These are phyloP conservation scores for Bungarus multicinctus DNA, from an alignment of 2,113 vertebrate species.

Conservation along the genomic window DNA sequence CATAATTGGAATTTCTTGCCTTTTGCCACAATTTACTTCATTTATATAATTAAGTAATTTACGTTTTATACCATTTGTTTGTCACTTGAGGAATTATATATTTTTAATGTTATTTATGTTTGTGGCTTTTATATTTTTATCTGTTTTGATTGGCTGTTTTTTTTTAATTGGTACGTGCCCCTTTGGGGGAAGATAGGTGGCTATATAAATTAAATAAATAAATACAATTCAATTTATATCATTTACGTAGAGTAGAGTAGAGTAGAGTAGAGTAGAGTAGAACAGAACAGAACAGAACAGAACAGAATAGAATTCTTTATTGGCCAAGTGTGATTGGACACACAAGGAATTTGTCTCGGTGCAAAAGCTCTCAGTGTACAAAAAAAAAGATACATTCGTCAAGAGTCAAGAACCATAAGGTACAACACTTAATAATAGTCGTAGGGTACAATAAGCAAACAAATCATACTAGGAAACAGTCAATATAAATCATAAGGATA, in stretches of 20 bases:
- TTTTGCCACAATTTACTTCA: not conserved
- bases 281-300: no score
- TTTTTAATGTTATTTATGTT: not conserved
- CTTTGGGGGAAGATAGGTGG: not conserved
- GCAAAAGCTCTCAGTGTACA: no score
- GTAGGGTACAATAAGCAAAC: no score
- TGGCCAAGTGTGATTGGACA: no score
- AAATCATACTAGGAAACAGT: no score
- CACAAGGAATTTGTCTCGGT: no score
- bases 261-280: no score
- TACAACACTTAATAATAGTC: no score
- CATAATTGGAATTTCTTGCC: not conserved
- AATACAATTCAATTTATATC: not conserved
- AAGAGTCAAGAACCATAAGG: no score
- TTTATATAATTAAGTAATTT: not conserved
- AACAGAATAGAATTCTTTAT: no score
- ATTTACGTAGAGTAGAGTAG: not conserved
- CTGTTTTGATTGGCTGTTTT: not conserved
- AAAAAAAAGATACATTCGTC: no score
- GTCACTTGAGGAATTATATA: not conserved
- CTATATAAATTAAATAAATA: not conserved
- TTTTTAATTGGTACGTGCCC: not conserved
- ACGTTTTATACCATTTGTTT: not conserved
- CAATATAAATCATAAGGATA: no score
- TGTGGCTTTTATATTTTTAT: not conserved